A percentile compares a stretch with the other conserved stretches of the same genome.
Conservation (phyloP, 1,140 invertebrate species). For the Drosophila hydei region DNA sequence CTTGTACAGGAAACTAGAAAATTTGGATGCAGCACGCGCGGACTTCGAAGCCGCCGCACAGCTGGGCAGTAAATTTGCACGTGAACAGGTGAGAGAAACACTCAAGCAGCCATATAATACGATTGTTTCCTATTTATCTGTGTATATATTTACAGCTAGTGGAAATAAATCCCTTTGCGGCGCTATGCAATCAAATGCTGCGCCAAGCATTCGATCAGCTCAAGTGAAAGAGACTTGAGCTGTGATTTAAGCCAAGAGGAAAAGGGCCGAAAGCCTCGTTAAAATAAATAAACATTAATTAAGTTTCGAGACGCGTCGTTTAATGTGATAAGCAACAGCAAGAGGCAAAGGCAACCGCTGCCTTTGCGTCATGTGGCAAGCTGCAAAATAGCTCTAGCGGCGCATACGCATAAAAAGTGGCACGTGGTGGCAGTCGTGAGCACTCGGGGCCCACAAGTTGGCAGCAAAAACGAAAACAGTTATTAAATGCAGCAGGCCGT, state of each 20-base stretch:
- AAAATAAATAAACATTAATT: slow-evolving; percentile 80
- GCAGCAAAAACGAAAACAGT: slow-evolving; percentile 77
- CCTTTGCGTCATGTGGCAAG: slow-evolving; percentile 68
- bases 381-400: slow-evolving; percentile 58
- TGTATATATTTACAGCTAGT: slow-evolving; percentile 85
- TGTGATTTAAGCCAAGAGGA: slow-evolving; percentile 47
- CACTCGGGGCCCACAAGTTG: slow-evolving; percentile 55
- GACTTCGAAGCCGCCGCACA: slow-evolving; percentile 90
- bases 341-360: slow-evolving; percentile 29
- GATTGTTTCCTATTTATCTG: background rate
- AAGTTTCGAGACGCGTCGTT: slow-evolving; percentile 66
- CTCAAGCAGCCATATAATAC: too few relatives aligned
- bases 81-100: slow-evolving; percentile 85
- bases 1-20: slow-evolving; percentile 86
- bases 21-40: slow-evolving; percentile 86
- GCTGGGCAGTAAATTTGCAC: slow-evolving; percentile 91
- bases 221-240: slow-evolving; percentile 42
- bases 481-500: slow-evolving; percentile 78
- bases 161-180: slow-evolving; percentile 92
- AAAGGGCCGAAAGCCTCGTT: slow-evolving; percentile 55
- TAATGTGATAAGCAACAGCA: slow-evolving; percentile 53
- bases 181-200: slow-evolving; percentile 97
- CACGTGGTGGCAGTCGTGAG: slow-evolving; percentile 72
- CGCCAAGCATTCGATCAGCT: slow-evolving; percentile 85
- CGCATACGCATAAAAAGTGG: slow-evolving; percentile 47